Conservation (phyloP, 2,888 invertebrate genomes). For the Drosophila fungiperda region DNA sequence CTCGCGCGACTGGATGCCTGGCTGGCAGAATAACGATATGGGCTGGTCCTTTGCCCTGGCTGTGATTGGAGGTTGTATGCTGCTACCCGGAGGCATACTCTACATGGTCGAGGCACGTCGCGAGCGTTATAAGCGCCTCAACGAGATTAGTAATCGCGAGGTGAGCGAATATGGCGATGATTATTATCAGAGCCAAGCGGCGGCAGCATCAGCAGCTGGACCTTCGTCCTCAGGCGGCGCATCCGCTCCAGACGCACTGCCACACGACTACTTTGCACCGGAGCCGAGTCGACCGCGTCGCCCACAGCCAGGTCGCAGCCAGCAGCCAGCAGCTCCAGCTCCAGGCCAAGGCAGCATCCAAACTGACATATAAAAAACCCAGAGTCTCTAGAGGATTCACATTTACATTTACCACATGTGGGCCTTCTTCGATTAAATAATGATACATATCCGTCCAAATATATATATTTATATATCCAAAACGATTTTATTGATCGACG, state of each 20-base stretch:
- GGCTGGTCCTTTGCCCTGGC: constrained; percentile 97
- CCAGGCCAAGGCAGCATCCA: constrained; percentile 86
- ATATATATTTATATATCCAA: constrained; percentile 3
- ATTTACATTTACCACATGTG: neutral
- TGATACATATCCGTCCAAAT: constrained; percentile 45
- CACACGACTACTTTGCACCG: constrained; percentile 64
- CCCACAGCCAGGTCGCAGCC: constrained; percentile 70
- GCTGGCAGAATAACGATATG: constrained; percentile 97
- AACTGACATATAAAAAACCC: constrained; percentile 89
- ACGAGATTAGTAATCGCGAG: constrained; percentile 89
- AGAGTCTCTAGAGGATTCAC: neutral
- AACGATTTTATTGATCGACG: constrained; percentile 1
- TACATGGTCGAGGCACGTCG: constrained; percentile 94
- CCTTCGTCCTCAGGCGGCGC: constrained; percentile 16
- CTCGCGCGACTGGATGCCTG: constrained; percentile 97
- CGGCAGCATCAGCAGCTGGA: constrained; percentile 10
- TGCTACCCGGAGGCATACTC: constrained; percentile 91
- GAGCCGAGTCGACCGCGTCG: constrained; percentile 81
- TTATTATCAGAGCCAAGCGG: constrained; percentile 74
- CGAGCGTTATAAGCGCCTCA: constrained; percentile 90
- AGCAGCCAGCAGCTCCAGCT: constrained; percentile 54
- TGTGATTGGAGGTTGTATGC: constrained; percentile 90
- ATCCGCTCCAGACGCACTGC: constrained; percentile 31
- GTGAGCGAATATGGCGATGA: constrained; percentile 88
- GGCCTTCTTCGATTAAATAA: constrained; percentile 23